A percentile compares a stretch with the other conserved stretches of the same genome.
phyloP scores from a whole-genome alignment of 2,797 vertebrate species.

The Eulemur coronatus region DNA sequence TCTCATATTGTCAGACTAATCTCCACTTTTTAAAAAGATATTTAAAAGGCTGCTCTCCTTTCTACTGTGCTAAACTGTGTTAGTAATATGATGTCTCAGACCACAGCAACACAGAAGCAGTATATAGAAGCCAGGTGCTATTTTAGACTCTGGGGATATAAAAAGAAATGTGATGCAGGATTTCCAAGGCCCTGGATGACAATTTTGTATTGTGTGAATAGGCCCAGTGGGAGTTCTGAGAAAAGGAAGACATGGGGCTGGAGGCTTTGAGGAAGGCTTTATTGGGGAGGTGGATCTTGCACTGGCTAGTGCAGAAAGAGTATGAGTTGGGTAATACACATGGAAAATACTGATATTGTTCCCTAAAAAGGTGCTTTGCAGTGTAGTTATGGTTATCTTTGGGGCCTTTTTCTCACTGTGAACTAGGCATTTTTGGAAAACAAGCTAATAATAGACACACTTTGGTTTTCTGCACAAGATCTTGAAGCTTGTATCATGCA shows the following conservation, averaged over 20 bases:
- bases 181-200: rapidly evolving
- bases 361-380: not conserved
- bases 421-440: not conserved
- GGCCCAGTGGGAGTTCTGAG: not conserved
- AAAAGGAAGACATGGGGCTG: not conserved
- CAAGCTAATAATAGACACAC: not conserved
- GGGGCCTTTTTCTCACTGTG: not conserved
- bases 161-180: not conserved
- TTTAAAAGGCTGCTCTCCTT: not conserved
- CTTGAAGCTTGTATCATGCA: not conserved
- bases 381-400: not conserved
- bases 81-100: not conserved
- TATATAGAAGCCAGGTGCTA: not conserved
- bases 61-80: not conserved
- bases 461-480: not conserved
- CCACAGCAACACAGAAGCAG: not conserved
- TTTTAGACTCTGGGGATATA: not conserved
- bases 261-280: not conserved
- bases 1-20: not conserved
- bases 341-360: not conserved
- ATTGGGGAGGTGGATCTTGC: rapidly evolving
- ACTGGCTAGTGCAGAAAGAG: not conserved
- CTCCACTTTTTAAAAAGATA: not conserved
- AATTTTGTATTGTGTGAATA: not conserved
- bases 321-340: not conserved